Conservation (phyloP, 2,797 vertebrate genomes). For the Pangasius djambal region DNA sequence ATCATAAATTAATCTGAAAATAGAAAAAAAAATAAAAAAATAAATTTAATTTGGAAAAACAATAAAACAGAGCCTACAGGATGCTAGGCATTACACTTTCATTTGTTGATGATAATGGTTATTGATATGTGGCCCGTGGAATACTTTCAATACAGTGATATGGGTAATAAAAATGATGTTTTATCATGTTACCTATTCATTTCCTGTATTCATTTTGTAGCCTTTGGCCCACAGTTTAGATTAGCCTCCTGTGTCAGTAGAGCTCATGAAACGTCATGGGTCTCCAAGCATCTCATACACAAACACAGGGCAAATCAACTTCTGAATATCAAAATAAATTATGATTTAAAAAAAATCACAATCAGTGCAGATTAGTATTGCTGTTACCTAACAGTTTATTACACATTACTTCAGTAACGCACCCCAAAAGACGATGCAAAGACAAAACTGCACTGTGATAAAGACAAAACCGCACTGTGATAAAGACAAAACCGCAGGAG, state of each 20-base stretch:
- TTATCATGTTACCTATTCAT: neutral
- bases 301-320: neutral
- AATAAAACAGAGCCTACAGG: neutral
- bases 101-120: neutral
- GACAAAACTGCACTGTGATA: neutral
- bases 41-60: neutral
- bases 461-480: slow-evolving; percentile 2
- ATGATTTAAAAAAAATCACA: neutral
- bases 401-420: neutral
- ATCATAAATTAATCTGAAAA: neutral
- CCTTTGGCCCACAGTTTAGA: neutral
- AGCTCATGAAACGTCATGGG: neutral
- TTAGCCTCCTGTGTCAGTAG: neutral
- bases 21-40: neutral
- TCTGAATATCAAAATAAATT: neutral
- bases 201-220: slow-evolving; percentile 29
- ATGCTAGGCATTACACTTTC: neutral
- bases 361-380: neutral
- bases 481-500: neutral
- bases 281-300: neutral
- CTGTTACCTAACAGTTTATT: slow-evolving; percentile 12
- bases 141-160: neutral
- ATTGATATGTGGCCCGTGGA: neutral
- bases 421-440: neutral
- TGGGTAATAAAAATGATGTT: neutral